Evolutionary conservation across 2,113 vertebrate genomes (phyloP).

Genomic region (Calonectris borealis): DNA sequence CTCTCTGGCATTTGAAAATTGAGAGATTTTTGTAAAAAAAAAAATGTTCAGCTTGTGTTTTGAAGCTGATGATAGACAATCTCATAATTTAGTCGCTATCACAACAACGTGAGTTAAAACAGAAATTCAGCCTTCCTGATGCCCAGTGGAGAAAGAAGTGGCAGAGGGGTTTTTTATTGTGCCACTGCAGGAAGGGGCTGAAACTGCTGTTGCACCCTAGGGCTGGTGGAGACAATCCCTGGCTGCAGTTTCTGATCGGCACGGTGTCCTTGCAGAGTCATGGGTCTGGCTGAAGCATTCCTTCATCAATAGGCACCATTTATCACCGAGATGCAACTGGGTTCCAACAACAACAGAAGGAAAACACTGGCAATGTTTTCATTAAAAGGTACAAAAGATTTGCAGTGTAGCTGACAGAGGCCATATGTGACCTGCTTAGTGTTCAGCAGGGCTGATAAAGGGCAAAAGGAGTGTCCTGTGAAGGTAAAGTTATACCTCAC

Average conservation of each 20-base stretch:
- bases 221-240: background rate
- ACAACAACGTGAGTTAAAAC: background rate
- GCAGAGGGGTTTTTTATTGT: background rate
- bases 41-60: background rate
- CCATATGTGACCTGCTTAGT: slow-evolving; percentile 68
- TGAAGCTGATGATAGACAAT: background rate
- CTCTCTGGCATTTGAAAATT: background rate
- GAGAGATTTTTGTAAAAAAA: background rate
- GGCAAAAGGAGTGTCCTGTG: slow-evolving; percentile 55
- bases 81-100: background rate
- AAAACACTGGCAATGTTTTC: slow-evolving; percentile 65
- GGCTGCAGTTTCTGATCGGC: background rate
- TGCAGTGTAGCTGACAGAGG: slow-evolving; percentile 64
- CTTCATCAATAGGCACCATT: slow-evolving; percentile 45
- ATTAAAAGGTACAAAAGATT: slow-evolving; percentile 66
- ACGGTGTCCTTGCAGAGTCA: background rate
- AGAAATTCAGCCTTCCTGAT: background rate
- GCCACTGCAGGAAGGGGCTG: background rate
- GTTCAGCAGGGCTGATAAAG: slow-evolving; percentile 42
- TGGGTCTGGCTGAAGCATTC: slow-evolving; percentile 25
- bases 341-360: slow-evolving; percentile 51
- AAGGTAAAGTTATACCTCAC: slow-evolving; percentile 70
- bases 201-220: background rate
- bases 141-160: background rate
- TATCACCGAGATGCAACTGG: slow-evolving; percentile 48